A percentile compares a stretch with the other conserved stretches of the same genome.
Conservation (phyloP, 2,888 invertebrate species). For the Orchesellides sinensis region DNA sequence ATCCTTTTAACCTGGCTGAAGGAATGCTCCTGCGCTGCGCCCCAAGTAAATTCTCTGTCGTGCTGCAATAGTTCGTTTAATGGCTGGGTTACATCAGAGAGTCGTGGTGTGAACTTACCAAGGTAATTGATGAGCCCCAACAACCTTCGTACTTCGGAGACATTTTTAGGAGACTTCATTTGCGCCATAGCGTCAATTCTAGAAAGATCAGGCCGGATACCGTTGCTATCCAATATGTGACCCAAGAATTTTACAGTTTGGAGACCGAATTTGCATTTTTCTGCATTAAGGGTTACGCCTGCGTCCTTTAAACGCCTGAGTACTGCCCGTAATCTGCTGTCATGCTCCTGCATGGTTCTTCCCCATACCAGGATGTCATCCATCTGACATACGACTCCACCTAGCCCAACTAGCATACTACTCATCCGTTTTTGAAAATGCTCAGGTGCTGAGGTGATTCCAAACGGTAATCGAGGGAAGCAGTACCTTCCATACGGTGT, state of each 20-base stretch:
- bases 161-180: background rate
- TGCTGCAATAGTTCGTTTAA: background rate
- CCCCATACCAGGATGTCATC: slow-evolving; percentile 65
- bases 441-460: slow-evolving; percentile 18
- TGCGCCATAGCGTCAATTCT: background rate
- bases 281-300: background rate
- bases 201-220: background rate
- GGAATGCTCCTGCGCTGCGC: background rate
- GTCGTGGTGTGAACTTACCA: background rate
- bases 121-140: slow-evolving; percentile 9
- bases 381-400: background rate
- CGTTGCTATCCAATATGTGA: slow-evolving; percentile 2
- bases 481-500: slow-evolving; percentile 16
- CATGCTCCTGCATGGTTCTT: background rate
- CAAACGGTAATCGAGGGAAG: background rate
- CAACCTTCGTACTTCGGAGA: background rate
- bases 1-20: slow-evolving; percentile 2
- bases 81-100: background rate
- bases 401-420: background rate
- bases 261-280: slow-evolving; percentile 12
- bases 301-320: slow-evolving; percentile 1
- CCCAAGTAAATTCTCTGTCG: slow-evolving; percentile 3
- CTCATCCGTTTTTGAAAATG: slow-evolving; percentile 7
- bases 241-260: slow-evolving; percentile 13
- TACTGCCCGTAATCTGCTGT: background rate